These are phyloP conservation scores for Cairina moschata DNA, from an alignment of 2,113 vertebrate genomes.

Conservation along the genomic window DNA sequence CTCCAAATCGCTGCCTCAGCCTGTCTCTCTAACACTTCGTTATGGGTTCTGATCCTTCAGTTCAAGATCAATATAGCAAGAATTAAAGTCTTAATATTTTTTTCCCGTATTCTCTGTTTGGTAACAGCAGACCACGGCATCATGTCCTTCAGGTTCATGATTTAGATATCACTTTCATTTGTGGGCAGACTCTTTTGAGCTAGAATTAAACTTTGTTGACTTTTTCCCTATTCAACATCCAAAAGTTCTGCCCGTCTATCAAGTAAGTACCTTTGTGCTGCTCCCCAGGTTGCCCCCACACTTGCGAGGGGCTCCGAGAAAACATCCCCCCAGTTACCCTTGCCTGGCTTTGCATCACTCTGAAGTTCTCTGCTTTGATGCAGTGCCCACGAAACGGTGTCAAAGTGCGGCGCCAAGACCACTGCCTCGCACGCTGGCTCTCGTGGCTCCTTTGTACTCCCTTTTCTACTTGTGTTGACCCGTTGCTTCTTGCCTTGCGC, in stretches of 20 bases:
- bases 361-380: constrained; percentile 62
- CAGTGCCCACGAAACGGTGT: not conserved
- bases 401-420: constrained; percentile 49
- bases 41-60: constrained; percentile 18
- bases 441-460: constrained; percentile 47
- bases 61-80: constrained; percentile 40
- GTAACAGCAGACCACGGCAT: not conserved
- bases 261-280: not conserved
- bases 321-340: constrained; percentile 27
- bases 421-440: not conserved
- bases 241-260: not conserved
- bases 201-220: not conserved
- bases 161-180: constrained; percentile 6
- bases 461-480: constrained; percentile 31
- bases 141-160: constrained; percentile 14
- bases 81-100: constrained; percentile 62
- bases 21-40: constrained; percentile 22
- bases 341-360: constrained; percentile 2
- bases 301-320: not conserved
- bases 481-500: constrained; percentile 37
- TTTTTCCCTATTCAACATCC: not conserved
- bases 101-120: constrained; percentile 12
- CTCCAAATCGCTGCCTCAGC: constrained; percentile 27
- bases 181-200: not conserved
- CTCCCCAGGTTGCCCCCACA: not conserved